phyloP scores from a whole-genome alignment of 2,888 invertebrate species.

The Mechanitis mazaeus region DNA sequence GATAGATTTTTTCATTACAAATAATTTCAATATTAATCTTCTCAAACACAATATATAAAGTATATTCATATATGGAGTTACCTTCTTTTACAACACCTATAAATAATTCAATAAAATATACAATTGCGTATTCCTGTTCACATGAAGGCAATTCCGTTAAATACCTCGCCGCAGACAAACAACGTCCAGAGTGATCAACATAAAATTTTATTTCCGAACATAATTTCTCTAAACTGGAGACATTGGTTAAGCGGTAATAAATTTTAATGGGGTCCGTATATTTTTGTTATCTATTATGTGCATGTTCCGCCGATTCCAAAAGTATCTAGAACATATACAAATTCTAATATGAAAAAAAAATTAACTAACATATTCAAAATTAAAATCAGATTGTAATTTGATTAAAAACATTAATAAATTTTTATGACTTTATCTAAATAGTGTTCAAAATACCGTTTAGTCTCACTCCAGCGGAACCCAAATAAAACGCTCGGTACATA shows the following conservation, averaged over 20 bases:
- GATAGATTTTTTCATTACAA: too few species aligned
- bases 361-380: too few species aligned
- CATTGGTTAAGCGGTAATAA: neutral
- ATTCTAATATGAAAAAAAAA: too few species aligned
- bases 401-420: too few species aligned
- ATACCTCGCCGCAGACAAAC: conserved; percentile 18
- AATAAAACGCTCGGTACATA: conserved; percentile 12
- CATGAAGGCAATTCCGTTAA: conserved; percentile 19
- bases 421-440: too few species aligned
- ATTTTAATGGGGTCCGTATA: neutral
- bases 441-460: neutral
- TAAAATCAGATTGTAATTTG: too few species aligned
- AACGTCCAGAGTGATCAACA: conserved; percentile 23
- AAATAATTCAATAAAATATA: conserved; percentile 2
- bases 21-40: too few species aligned
- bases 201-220: conserved; percentile 29
- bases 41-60: too few species aligned
- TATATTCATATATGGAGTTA: too few species aligned
- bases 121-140: neutral
- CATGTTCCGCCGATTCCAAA: too few species aligned
- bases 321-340: too few species aligned
- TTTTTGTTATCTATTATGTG: neutral
- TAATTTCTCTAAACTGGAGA: conserved; percentile 18
- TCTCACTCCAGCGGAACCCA: neutral
- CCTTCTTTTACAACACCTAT: neutral